Evolutionary conservation across 2,888 invertebrate genomes (phyloP).

Genomic region (Sarcophaga caerulescens): DNA sequence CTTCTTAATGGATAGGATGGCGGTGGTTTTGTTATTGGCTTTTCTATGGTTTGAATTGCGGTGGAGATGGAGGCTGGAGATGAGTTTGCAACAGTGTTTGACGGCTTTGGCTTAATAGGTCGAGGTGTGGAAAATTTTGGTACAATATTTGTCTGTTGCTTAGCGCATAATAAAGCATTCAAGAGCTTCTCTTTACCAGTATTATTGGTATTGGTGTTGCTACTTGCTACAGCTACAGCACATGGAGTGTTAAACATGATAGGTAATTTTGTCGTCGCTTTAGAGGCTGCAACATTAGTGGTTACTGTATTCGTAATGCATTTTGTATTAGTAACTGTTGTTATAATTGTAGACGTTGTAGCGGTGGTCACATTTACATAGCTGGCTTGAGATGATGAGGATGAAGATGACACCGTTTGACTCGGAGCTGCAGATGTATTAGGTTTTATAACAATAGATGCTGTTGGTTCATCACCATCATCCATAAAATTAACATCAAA

Average conservation of each 20-base stretch:
- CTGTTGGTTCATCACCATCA: slow-evolving; percentile 68
- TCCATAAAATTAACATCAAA: slow-evolving; percentile 69
- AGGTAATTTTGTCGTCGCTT: slow-evolving; percentile 23
- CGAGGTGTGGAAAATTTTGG: slow-evolving; percentile 33
- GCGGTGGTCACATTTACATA: background rate
- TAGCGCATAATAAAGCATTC: slow-evolving; percentile 27
- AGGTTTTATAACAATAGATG: slow-evolving; percentile 70
- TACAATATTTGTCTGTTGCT: slow-evolving; percentile 21
- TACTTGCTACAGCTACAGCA: background rate
- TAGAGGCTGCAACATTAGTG: background rate
- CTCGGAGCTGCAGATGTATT: slow-evolving; percentile 15
- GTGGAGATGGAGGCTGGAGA: background rate
- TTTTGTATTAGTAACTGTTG: background rate
- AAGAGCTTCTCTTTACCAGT: slow-evolving; percentile 12
- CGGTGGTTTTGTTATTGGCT: background rate
- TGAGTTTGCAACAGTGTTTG: background rate
- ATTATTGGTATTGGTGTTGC: background rate
- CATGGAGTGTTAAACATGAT: slow-evolving; percentile 19
- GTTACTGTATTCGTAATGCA: background rate
- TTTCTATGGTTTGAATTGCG: background rate
- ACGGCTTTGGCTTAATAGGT: slow-evolving; percentile 1
- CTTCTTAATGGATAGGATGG: slow-evolving; percentile 1
- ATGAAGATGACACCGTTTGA: background rate
- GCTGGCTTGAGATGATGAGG: background rate
- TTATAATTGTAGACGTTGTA: background rate